phyloP scores from a whole-genome alignment of 2,797 vertebrate genomes.

The Gymnothorax reevesii region DNA sequence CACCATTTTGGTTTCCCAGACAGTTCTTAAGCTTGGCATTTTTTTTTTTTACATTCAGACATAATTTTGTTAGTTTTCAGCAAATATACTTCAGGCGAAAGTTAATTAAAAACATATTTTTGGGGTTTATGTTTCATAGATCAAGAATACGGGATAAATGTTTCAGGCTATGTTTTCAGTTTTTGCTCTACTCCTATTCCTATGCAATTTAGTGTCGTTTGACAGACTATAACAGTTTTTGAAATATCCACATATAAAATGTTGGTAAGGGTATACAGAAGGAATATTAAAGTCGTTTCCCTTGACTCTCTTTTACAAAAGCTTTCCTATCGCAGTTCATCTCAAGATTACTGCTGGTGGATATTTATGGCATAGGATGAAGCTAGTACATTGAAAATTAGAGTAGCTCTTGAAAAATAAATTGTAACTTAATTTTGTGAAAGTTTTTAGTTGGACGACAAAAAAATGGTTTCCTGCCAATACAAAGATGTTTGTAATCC shows the following conservation, averaged over 20 bases:
- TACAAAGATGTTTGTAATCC: background rate
- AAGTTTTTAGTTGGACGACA: background rate
- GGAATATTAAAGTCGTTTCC: conserved; percentile 33
- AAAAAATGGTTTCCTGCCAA: background rate
- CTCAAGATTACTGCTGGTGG: background rate
- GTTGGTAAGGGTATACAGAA: conserved; percentile 42
- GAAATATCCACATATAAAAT: conserved; percentile 47
- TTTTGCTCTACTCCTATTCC: conserved; percentile 60
- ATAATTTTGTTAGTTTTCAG: conserved; percentile 43
- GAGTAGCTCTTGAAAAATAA: background rate
- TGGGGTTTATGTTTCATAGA: conserved; percentile 54
- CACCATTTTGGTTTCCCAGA: background rate
- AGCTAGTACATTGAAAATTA: background rate
- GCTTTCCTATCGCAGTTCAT: conserved; percentile 36
- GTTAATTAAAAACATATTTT: conserved; percentile 50
- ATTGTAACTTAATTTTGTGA: background rate
- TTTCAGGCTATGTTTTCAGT: conserved; percentile 52
- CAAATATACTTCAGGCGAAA: conserved; percentile 41
- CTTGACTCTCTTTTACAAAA: conserved; percentile 53
- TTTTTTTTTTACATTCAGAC: conserved; percentile 40
- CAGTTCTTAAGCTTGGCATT: conserved; percentile 26
- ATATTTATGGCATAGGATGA: background rate
- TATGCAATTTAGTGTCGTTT: conserved; percentile 63
- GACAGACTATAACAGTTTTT: conserved; percentile 65
- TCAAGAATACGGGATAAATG: conserved; percentile 60